phyloP scores from a whole-genome alignment of 2,888 invertebrate genomes.

The Ganaspis brasiliensis region DNA sequence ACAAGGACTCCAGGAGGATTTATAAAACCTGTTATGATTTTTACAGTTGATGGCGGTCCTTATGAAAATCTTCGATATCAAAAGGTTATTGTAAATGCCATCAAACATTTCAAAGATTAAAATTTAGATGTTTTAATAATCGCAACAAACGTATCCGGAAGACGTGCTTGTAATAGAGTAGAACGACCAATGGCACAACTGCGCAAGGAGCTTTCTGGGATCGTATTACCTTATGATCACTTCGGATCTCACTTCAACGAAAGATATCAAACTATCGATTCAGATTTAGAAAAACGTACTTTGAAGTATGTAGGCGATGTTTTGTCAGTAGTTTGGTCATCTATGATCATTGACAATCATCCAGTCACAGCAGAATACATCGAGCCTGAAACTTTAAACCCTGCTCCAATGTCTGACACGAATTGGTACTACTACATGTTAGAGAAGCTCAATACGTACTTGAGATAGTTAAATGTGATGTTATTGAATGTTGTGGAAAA shows the following conservation, averaged over 20 bases:
- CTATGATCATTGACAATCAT: slow-evolving; percentile 57
- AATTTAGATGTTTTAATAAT: slow-evolving; percentile 69
- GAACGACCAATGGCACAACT: slow-evolving; percentile 75
- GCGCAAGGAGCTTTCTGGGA: slow-evolving; percentile 69
- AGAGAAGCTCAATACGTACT: slow-evolving; percentile 50
- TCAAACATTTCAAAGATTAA: slow-evolving; percentile 64
- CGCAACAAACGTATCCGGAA: slow-evolving; percentile 73
- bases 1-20: slow-evolving; percentile 47
- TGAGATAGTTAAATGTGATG: slow-evolving; percentile 49
- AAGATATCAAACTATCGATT: slow-evolving; percentile 68
- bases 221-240: slow-evolving; percentile 71
- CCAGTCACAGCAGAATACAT: slow-evolving; percentile 47
- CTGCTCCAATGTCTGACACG: background rate
- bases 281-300: slow-evolving; percentile 71
- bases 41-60: slow-evolving; percentile 67
- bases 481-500: slow-evolving; percentile 30
- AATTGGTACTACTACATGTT: slow-evolving; percentile 48
- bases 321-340: slow-evolving; percentile 25
- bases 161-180: slow-evolving; percentile 73
- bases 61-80: slow-evolving; percentile 66
- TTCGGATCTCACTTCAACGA: slow-evolving; percentile 71
- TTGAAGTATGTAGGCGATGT: slow-evolving; percentile 72
- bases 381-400: slow-evolving; percentile 9
- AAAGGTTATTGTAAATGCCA: slow-evolving; percentile 61
- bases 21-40: slow-evolving; percentile 69